Evolutionary conservation across 2,888 invertebrate species (phyloP).

Genomic region (Lottia gigantea): DNA sequence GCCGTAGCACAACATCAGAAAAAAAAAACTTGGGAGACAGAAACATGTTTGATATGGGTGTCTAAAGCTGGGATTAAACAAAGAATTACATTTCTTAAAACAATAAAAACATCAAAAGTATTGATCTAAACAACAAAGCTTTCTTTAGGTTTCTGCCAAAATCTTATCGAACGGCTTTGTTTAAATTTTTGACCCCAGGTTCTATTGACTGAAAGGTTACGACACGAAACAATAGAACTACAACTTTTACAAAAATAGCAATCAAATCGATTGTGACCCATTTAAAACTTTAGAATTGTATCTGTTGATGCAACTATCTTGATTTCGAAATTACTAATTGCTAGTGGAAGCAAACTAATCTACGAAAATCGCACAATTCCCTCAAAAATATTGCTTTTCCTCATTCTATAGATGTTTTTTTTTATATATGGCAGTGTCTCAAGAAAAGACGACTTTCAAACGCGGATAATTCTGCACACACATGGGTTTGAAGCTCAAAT

Average conservation of each 20-base stretch:
- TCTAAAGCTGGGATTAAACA: constrained; percentile 2
- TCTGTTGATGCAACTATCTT: too few relatives aligned
- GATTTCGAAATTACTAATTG: too few relatives aligned
- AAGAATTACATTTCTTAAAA: constrained; percentile 2
- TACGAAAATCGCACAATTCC: too few relatives aligned
- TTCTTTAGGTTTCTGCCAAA: neutral
- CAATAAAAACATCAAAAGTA: constrained; percentile 2
- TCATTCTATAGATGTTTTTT: too few relatives aligned
- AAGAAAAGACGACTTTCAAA: too few relatives aligned
- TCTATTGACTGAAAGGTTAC: constrained; percentile 1
- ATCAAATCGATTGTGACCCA: too few relatives aligned
- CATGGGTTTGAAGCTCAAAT: too few relatives aligned
- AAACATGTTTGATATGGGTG: neutral
- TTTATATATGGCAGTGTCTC: too few relatives aligned
- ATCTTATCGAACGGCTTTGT: neutral
- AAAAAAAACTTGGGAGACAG: neutral
- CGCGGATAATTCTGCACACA: too few relatives aligned
- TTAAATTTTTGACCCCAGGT: constrained; percentile 8
- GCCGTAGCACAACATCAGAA: neutral
- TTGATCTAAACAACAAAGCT: neutral
- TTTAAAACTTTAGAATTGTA: too few relatives aligned
- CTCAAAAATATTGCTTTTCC: too few relatives aligned
- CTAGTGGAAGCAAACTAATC: too few relatives aligned
- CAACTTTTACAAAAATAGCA: neutral
- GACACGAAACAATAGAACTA: neutral